Conservation (phyloP, 2,797 vertebrate species). For the Oceanodroma leucorhoa region DNA sequence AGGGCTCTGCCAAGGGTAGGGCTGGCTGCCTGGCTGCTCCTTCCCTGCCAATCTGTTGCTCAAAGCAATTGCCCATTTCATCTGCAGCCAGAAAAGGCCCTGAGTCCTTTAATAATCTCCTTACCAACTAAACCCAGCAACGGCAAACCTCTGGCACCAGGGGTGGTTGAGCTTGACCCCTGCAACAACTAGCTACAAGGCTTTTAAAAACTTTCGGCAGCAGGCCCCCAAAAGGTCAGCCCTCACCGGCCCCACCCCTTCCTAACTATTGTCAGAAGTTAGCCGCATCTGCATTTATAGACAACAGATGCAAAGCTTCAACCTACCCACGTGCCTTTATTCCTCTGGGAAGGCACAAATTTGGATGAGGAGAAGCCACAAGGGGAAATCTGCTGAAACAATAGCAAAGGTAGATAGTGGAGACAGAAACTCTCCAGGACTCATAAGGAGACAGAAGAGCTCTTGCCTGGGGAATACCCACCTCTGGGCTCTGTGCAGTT, state of each 20-base stretch:
- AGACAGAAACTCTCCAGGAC: neutral
- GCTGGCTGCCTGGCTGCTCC: neutral
- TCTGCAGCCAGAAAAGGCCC: neutral
- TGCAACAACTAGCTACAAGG: neutral
- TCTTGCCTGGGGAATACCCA: neutral
- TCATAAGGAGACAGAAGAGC: neutral
- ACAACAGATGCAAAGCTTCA: neutral
- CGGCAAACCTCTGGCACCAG: neutral
- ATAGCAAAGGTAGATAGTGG: neutral
- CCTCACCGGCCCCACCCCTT: neutral
- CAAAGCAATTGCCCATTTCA: neutral
- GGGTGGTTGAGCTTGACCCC: neutral
- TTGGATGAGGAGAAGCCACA: neutral
- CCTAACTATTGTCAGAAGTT: neutral
- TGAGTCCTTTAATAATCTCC: neutral
- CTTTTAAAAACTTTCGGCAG: neutral
- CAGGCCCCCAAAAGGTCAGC: neutral
- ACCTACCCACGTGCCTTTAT: neutral
- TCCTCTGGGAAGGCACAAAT: neutral
- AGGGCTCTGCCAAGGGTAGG: neutral
- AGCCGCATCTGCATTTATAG: neutral
- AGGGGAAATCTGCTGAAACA: conserved; percentile 16
- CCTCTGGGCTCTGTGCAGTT: neutral
- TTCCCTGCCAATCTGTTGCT: neutral
- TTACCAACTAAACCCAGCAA: neutral